Percentiles rank a stretch among this genome's conserved stretches.
Conservation (phyloP, 2,113 vertebrate species). For the Camelus dromedarius region DNA sequence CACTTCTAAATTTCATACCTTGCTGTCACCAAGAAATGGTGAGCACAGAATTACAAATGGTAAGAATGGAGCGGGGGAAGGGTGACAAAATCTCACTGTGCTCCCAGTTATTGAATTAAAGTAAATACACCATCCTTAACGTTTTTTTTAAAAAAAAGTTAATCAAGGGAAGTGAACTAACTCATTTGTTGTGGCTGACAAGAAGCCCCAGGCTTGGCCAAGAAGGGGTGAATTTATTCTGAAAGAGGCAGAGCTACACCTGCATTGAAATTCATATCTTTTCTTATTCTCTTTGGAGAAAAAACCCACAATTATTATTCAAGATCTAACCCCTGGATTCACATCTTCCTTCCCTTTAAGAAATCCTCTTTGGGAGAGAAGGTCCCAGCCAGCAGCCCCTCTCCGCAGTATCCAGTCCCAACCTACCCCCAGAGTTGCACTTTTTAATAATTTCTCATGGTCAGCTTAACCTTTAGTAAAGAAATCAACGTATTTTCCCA, state of each 20-base stretch:
- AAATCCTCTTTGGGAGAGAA: neutral
- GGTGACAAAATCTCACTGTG: fast-evolving
- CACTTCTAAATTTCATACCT: conserved; percentile 29
- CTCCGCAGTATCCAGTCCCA: neutral
- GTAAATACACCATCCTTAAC: fast-evolving
- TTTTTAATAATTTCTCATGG: neutral
- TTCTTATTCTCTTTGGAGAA: neutral
- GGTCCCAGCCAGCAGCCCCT: neutral
- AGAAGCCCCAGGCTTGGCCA: neutral
- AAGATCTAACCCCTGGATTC: neutral
- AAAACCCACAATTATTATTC: neutral
- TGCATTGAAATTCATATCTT: neutral
- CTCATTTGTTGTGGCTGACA: neutral
- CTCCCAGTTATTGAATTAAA: neutral
- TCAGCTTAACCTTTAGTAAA: neutral
- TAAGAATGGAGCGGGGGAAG: neutral
- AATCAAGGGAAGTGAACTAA: neutral
- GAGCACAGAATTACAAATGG: conserved; percentile 74
- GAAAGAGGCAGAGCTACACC: neutral
- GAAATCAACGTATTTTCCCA: neutral
- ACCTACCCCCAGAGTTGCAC: neutral
- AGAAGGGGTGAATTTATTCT: neutral
- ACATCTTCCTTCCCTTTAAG: neutral
- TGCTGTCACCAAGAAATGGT: neutral
- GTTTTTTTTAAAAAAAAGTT: neutral